A percentile compares a stretch with the other conserved stretches of the same genome.
These are phyloP conservation scores for Mesocentrotus franciscanus DNA, from an alignment of 53 echinoderm and acorn worm genomes.

Conservation along the genomic window DNA sequence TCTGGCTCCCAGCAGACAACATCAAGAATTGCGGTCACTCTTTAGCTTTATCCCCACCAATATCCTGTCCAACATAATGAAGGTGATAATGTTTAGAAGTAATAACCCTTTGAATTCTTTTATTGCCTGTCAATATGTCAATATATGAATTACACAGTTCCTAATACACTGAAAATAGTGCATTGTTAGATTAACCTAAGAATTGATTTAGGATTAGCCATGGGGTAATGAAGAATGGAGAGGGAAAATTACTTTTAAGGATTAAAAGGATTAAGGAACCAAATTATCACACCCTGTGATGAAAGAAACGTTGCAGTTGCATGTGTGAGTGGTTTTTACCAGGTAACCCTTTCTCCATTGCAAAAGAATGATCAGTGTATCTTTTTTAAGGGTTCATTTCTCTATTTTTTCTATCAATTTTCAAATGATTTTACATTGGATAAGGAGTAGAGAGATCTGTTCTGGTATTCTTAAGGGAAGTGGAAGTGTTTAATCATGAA, in stretches of 20 bases:
- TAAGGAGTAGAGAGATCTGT: background rate
- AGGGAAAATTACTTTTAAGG: constrained; percentile 22
- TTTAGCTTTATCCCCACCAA: background rate
- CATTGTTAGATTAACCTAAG: constrained; percentile 16
- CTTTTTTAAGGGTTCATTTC: background rate
- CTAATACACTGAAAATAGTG: background rate
- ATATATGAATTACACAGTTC: background rate
- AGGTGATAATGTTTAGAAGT: background rate
- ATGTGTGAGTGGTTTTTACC: background rate
- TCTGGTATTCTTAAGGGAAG: background rate
- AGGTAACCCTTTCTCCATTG: background rate
- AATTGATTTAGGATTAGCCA: constrained; percentile 8
- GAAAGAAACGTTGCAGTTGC: background rate
- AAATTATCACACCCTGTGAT: constrained; percentile 20
- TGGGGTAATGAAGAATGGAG: constrained; percentile 25
- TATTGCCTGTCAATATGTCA: background rate
- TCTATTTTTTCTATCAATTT: background rate
- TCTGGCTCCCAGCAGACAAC: background rate
- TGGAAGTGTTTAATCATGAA: background rate
- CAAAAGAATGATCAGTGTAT: background rate
- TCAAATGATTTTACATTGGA: background rate
- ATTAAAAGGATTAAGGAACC: background rate
- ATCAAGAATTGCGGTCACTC: background rate
- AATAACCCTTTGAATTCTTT: background rate
- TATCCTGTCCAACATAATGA: background rate